A percentile compares a stretch with the other conserved stretches of the same genome.
These are phyloP conservation scores for Aphidoletes aphidimyza DNA, from an alignment of 2,888 invertebrate genomes.

Conservation along the genomic window DNA sequence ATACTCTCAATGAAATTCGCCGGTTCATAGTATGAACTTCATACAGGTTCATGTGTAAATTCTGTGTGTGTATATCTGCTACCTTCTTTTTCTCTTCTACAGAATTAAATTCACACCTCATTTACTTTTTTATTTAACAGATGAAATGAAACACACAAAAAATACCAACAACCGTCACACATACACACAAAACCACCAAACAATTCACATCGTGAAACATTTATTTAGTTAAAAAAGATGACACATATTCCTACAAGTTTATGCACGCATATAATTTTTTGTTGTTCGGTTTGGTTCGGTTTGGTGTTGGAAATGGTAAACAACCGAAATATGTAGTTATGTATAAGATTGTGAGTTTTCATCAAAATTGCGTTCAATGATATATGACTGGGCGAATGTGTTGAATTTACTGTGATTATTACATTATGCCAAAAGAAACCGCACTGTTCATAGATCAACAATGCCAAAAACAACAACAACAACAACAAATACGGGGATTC, in stretches of 20 bases:
- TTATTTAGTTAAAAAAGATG: slow-evolving; percentile 25
- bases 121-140: slow-evolving; percentile 10
- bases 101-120: neutral
- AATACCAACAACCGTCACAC: neutral
- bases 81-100: too few relatives aligned
- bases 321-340: neutral
- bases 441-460: slow-evolving; percentile 14
- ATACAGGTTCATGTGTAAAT: too few relatives aligned
- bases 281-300: neutral
- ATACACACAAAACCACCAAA: neutral
- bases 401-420: slow-evolving; percentile 28
- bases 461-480: neutral
- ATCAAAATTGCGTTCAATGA: slow-evolving; percentile 20
- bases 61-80: too few relatives aligned
- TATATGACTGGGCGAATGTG: slow-evolving; percentile 29
- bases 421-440: slow-evolving; percentile 31
- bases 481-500: neutral
- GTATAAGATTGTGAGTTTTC: neutral
- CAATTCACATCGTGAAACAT: neutral
- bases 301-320: neutral
- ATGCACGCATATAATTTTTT: neutral
- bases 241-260: neutral
- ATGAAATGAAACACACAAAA: slow-evolving; percentile 10
- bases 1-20: too few relatives aligned
- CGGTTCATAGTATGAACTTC: too few relatives aligned